phyloP scores from a whole-genome alignment of 2,797 vertebrate genomes.

The Melanotaenia trifasciata region DNA sequence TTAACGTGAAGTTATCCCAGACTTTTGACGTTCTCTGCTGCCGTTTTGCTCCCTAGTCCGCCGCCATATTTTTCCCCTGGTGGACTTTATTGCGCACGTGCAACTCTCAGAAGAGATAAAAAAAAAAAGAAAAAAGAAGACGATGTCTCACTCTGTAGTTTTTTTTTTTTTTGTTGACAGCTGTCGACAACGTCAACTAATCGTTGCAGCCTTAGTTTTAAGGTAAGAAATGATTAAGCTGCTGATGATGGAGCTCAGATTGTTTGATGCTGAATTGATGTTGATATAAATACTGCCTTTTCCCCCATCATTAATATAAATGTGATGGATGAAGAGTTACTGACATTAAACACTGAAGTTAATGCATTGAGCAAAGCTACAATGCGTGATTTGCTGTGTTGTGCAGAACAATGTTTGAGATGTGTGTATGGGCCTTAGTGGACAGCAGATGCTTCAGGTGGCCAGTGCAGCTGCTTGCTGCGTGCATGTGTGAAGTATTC shows the following conservation, averaged over 20 bases:
- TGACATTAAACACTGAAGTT: neutral
- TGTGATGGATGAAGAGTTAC: neutral
- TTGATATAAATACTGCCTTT: neutral
- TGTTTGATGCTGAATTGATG: neutral
- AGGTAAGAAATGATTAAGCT: neutral
- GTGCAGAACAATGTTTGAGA: constrained; percentile 32
- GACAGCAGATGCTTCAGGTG: constrained; percentile 58
- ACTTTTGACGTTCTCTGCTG: too few species aligned
- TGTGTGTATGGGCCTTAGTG: constrained; percentile 31
- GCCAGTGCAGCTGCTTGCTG: constrained; percentile 45
- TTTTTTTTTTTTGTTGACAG: too few species aligned
- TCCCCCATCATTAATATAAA: neutral
- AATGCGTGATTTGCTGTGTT: neutral
- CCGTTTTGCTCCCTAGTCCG: too few species aligned
- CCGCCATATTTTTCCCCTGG: too few species aligned
- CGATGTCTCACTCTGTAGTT: too few species aligned
- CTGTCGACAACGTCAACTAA: too few species aligned
- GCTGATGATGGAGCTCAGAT: neutral
- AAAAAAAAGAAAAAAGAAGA: too few species aligned
- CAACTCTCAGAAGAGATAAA: too few species aligned
- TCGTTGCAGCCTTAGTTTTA: too few species aligned
- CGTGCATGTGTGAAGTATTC: constrained; percentile 58
- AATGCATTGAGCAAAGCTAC: neutral
- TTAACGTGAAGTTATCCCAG: too few species aligned
- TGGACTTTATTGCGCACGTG: too few species aligned